A percentile compares a stretch with the other conserved stretches of the same genome.
These are phyloP conservation scores for Rhagologus leucostigma DNA, from an alignment of 2,113 vertebrate genomes.

Conservation along the genomic window DNA sequence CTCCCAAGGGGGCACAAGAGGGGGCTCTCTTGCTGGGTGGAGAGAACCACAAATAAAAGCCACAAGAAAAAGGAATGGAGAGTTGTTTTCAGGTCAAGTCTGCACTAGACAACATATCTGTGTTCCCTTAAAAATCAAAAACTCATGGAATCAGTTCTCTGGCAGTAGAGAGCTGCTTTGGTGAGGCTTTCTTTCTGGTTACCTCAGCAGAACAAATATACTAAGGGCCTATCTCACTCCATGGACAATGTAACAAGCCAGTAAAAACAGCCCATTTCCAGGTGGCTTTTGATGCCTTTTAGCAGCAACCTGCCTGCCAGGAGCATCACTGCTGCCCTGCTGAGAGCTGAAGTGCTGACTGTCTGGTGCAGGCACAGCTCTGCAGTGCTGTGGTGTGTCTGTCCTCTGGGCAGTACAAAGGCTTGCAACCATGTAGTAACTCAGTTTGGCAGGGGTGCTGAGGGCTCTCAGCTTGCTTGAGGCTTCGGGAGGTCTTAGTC, in stretches of 20 bases:
- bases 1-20: fast-evolving
- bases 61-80: neutral
- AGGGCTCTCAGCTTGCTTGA: neutral
- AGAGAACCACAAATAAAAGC: neutral
- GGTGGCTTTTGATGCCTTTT: neutral
- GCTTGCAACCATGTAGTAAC: neutral
- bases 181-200: neutral
- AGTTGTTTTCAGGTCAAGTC: neutral
- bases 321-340: neutral
- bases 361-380: neutral
- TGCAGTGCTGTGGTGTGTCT: neutral
- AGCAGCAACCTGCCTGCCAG: neutral
- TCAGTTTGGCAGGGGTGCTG: neutral
- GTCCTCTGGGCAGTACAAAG: fast-evolving
- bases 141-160: neutral
- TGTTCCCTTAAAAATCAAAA: neutral
- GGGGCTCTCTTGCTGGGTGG: neutral
- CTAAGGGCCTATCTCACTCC: neutral
- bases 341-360: neutral
- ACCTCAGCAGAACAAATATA: neutral
- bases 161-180: neutral
- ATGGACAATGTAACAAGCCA: neutral
- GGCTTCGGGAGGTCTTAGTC: neutral
- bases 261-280: neutral
- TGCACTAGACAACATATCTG: neutral